These are phyloP conservation scores for Struthidea cinerea DNA, from an alignment of 2,113 vertebrate genomes.

Conservation along the genomic window DNA sequence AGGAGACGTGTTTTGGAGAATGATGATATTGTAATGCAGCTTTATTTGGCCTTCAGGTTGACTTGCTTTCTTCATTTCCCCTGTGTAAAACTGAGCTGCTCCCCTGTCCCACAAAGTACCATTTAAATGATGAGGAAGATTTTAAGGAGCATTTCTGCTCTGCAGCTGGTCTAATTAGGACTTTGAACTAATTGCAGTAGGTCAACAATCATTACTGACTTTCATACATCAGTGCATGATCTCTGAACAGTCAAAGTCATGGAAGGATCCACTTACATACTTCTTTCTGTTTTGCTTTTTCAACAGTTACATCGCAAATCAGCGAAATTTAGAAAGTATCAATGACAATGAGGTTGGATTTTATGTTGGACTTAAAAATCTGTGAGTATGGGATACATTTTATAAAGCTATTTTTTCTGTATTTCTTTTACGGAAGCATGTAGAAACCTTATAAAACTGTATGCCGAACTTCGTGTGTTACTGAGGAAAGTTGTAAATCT, in stretches of 20 bases:
- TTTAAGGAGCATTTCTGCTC: neutral
- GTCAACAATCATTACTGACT: neutral
- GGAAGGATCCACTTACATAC: neutral
- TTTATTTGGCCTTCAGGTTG: neutral
- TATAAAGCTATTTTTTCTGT: neutral
- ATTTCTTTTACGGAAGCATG: neutral
- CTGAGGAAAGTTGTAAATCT: neutral
- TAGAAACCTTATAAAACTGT: neutral
- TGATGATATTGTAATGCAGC: neutral
- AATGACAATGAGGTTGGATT: constrained; percentile 88
- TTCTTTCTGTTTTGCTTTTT: constrained; percentile 49
- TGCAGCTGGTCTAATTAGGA: neutral
- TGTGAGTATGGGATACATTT: constrained; percentile 81
- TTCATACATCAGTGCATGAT: neutral
- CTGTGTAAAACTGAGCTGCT: neutral
- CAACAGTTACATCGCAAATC: constrained; percentile 92
- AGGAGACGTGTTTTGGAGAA: neutral
- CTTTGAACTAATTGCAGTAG: neutral
- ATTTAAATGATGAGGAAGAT: neutral
- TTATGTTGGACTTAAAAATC: constrained; percentile 91
- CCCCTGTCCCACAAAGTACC: neutral
- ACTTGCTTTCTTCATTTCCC: neutral
- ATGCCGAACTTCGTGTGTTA: neutral
- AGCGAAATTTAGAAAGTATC: constrained; percentile 88
- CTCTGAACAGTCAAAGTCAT: neutral